Base-by-base conservation (phyloP, 1,140 invertebrate genomes). In the Zaprionus davidi region DNA sequence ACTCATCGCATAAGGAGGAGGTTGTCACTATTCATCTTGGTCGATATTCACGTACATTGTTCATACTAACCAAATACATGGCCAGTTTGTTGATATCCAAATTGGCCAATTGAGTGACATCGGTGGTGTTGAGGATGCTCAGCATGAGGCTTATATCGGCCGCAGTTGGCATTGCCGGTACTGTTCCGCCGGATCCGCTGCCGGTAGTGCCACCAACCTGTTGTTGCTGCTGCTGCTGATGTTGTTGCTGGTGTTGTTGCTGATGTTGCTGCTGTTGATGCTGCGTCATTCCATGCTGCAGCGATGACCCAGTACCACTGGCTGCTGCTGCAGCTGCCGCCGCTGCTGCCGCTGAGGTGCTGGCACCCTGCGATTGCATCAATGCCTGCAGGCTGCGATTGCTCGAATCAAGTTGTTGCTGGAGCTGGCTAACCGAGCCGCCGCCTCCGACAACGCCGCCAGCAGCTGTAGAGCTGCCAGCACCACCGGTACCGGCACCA, bases 41-140 rank as follows among this genome's bases (percentile, higher is more conserved):
- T 49, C 44, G 34, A 70, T 11, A 34, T 81, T 75, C 73, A 82
- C 84, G 81, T 92, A 92, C 91, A 92, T 92, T 92, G 77, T 91
- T 92, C 82, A 93, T 94, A 95, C 95, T 94, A 90, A 96, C 95
- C 94, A 96, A 93, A 93, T 96, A 96, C 94, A 96, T 95, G 78
- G 96, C 96, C 75, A 96, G 93, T 90, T 96, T 95, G 82, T 96
- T 95, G 75, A 96, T 93, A 90, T 96, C 95, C 95, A 95, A 96
- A 59, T 93, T 93, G 12, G 86, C 93, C 90, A 87, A 93, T 81
- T 81, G 93, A 79, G 92, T 93, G 75, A 92, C 94, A 78, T 93
- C 92, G 62, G 93, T 93, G 80, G 94, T 94, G 41, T 93, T 92
- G 59, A 94, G 81, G 5, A 93, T 82, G 72, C 84, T 92, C 53